phyloP scores from a whole-genome alignment of 2,888 invertebrate genomes.

The Agelastica alni region DNA sequence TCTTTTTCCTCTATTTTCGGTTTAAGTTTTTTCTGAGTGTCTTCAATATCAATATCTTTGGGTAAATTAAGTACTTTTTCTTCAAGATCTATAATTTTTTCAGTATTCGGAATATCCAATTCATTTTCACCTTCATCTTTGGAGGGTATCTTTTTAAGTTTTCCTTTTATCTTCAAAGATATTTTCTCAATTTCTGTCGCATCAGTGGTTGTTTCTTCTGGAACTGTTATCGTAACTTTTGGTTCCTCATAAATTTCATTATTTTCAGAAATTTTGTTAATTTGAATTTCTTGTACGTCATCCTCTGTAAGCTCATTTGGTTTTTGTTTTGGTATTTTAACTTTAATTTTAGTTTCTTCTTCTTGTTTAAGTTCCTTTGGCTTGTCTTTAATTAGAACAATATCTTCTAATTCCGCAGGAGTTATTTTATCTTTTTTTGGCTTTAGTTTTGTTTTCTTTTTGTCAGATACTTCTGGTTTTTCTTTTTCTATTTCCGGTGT shows the following conservation, averaged over 20 bases:
- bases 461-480: conserved; percentile 48
- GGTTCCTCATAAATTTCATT: conserved; percentile 47
- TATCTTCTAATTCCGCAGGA: conserved; percentile 55
- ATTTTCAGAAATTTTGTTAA: conserved; percentile 31
- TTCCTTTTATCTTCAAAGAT: conserved; percentile 26
- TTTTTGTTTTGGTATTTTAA: conserved; percentile 56
- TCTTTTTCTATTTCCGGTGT: conserved; percentile 54
- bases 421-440: conserved; percentile 45
- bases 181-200: conserved; percentile 44
- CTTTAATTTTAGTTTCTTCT: conserved; percentile 51
- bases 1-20: too few relatives aligned
- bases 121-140: too few relatives aligned
- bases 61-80: conserved; percentile 27
- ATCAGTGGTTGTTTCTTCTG: conserved; percentile 14
- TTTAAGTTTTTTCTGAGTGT: too few relatives aligned
- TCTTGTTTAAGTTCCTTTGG: conserved; percentile 39
- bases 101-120: too few relatives aligned
- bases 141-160: conserved; percentile 46
- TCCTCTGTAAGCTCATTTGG: conserved; percentile 37
- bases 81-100: conserved; percentile 49
- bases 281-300: conserved; percentile 37
- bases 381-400: conserved; percentile 36
- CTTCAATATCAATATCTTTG: too few relatives aligned
- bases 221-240: conserved; percentile 43
- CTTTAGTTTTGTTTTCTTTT: conserved; percentile 48